Evolutionary conservation across 2,888 invertebrate genomes (phyloP).

Genomic region (Patella caerulea): DNA sequence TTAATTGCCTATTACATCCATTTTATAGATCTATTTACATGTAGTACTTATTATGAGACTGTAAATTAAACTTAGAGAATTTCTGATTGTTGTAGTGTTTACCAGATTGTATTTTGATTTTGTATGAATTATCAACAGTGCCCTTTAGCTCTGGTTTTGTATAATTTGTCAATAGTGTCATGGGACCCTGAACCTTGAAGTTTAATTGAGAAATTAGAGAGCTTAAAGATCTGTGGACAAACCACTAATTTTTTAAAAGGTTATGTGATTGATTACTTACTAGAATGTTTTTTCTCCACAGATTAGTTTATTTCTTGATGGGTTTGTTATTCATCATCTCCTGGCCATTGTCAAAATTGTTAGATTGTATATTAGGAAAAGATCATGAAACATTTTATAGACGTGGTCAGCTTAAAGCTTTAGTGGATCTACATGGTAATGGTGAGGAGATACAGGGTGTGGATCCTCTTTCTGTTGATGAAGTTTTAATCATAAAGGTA

Average conservation of each 20-base stretch:
- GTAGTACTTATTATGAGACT: too few species aligned
- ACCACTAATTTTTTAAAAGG: neutral
- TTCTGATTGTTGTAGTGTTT: neutral
- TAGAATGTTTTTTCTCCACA: slow-evolving; percentile 33
- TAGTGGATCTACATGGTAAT: slow-evolving; percentile 67
- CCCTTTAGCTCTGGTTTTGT: neutral
- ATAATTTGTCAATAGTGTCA: neutral
- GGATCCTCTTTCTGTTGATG: slow-evolving; percentile 60
- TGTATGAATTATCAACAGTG: neutral
- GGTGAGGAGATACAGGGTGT: slow-evolving; percentile 28
- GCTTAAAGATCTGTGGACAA: neutral
- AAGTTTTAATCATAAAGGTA: slow-evolving; percentile 69
- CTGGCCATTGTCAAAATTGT: slow-evolving; percentile 68
- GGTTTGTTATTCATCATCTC: slow-evolving; percentile 63
- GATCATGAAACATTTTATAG: slow-evolving; percentile 67
- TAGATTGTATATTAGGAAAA: slow-evolving; percentile 67
- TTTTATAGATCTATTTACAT: too few species aligned
- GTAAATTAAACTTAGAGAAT: too few species aligned
- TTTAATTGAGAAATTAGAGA: neutral
- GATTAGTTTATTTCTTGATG: slow-evolving; percentile 68
- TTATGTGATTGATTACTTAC: neutral
- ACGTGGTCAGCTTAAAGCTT: slow-evolving; percentile 65
- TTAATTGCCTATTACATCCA: neutral
- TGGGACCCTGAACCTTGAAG: neutral
- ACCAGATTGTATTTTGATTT: neutral